Conservation (phyloP, 2,797 vertebrate genomes). For the Saxicola maurus region DNA sequence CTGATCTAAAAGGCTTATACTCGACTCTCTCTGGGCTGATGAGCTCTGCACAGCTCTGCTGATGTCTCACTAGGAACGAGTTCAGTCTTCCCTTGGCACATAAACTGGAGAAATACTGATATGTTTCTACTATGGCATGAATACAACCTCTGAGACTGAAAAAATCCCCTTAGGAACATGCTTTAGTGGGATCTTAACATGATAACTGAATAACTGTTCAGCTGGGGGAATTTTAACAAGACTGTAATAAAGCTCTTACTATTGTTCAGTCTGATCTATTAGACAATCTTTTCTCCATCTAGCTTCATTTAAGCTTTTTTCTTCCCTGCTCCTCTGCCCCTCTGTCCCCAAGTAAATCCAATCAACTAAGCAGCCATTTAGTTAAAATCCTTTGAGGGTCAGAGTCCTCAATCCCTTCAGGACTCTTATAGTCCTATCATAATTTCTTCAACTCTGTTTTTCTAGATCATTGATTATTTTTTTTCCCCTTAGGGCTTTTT, state of each 20-base stretch:
- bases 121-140: not conserved
- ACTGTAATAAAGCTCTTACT: slow-evolving; percentile 62
- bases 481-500: not conserved
- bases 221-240: slow-evolving; percentile 51
- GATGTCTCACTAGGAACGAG: not conserved
- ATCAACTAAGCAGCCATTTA: slow-evolving; percentile 74
- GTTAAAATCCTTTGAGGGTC: slow-evolving; percentile 64
- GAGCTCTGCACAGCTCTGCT: not conserved
- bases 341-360: slow-evolving; percentile 61
- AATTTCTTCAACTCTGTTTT: slow-evolving; percentile 54
- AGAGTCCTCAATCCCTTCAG: slow-evolving; percentile 54
- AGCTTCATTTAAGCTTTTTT: slow-evolving; percentile 63
- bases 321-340: not conserved
- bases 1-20: not conserved
- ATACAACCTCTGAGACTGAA: not conserved
- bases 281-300: slow-evolving; percentile 46
- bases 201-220: slow-evolving; percentile 28
- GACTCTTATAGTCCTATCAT: slow-evolving; percentile 47
- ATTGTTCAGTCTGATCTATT: slow-evolving; percentile 46
- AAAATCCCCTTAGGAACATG: not conserved
- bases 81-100: not conserved
- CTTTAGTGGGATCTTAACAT: slow-evolving; percentile 17
- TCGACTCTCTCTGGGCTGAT: not conserved
- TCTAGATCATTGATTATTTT: slow-evolving; percentile 51
- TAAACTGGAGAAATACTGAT: not conserved